phyloP scores from a whole-genome alignment of 64 coral and sea anemone species.

The Actinia tenebrosa region DNA sequence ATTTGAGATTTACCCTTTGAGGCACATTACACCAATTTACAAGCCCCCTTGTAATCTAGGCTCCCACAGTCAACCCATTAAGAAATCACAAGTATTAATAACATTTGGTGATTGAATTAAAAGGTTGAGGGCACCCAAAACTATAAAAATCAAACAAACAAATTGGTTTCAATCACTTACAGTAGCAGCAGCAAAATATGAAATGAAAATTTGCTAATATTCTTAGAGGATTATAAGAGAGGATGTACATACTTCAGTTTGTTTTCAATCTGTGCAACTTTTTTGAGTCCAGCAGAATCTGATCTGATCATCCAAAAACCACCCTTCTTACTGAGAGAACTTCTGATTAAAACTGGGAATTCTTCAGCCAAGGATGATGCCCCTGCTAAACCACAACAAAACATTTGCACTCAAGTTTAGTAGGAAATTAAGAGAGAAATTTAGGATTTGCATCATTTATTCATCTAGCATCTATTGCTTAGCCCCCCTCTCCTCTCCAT shows the following conservation, averaged over 20 bases:
- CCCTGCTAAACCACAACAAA: neutral
- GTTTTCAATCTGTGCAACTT: constrained; percentile 1
- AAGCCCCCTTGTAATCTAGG: neutral
- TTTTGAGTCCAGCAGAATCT: neutral
- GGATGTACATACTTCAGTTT: neutral
- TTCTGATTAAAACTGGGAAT: neutral
- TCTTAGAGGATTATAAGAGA: neutral
- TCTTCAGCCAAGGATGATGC: neutral
- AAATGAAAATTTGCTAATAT: neutral
- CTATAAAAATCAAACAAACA: too few relatives aligned
- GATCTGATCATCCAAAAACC: neutral
- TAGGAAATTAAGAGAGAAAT: too few relatives aligned
- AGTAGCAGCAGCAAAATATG: neutral
- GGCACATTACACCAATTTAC: neutral
- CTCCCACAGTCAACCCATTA: too few relatives aligned
- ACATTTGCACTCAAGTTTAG: neutral
- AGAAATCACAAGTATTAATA: too few relatives aligned
- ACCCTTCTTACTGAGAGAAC: neutral
- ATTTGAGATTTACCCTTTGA: too few relatives aligned
- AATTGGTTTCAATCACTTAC: too few relatives aligned
- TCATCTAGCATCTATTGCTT: too few relatives aligned
- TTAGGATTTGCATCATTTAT: too few relatives aligned
- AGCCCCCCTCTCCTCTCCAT: too few relatives aligned
- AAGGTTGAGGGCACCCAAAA: too few relatives aligned
- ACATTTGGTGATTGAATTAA: too few relatives aligned